A percentile compares a stretch with the other conserved stretches of the same genome.
Conservation (phyloP, 2,888 invertebrate genomes). For the Patella ulyssiponensis region DNA sequence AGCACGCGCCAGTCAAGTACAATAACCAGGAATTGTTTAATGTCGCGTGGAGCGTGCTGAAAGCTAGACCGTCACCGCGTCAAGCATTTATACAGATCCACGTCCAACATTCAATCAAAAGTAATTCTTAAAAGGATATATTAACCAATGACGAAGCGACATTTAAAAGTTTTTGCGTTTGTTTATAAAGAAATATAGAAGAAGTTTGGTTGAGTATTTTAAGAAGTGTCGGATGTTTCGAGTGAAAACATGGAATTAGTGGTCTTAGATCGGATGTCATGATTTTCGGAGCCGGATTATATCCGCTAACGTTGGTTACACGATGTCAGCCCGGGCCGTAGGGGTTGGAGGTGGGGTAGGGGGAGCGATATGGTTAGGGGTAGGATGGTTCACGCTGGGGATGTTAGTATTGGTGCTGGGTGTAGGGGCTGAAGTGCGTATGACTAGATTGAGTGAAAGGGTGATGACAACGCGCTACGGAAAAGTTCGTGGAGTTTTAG, state of each 20-base stretch:
- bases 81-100: no score
- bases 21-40: not conserved
- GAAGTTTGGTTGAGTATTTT: no score
- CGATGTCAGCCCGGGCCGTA: not conserved
- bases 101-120: no score
- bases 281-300: slow-evolving; percentile 1
- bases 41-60: slow-evolving; percentile 11
- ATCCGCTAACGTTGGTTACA: not conserved
- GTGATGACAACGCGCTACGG: slow-evolving; percentile 91
- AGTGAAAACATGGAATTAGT: not conserved
- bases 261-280: slow-evolving; percentile 6
- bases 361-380: not conserved
- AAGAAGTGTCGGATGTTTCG: no score
- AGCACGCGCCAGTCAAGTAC: not conserved
- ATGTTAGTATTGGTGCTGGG: slow-evolving; percentile 21
- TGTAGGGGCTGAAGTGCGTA: slow-evolving; percentile 39
- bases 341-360: not conserved
- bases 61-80: not conserved
- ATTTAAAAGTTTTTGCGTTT: no score
- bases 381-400: slow-evolving; percentile 1
- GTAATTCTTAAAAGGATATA: no score
- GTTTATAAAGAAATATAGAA: no score
- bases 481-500: slow-evolving; percentile 80
- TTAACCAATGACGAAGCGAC: no score
- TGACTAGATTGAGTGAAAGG: slow-evolving; percentile 50